Evolutionary conservation across 2,888 invertebrate species (phyloP).

Genomic region (Cephus pygmeus): DNA sequence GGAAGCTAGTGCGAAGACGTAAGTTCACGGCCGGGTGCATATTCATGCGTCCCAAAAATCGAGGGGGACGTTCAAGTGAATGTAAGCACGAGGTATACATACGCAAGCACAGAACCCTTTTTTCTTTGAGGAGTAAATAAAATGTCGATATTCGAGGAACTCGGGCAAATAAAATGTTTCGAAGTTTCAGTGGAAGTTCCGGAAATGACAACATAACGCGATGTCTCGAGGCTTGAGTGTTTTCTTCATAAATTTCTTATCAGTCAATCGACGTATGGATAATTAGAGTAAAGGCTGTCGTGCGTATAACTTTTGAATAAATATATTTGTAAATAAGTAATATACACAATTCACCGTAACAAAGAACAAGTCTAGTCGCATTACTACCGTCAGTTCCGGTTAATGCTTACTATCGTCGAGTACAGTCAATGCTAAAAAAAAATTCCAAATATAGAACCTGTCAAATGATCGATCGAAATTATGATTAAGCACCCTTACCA

Average conservation of each 20-base stretch:
- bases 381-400: background rate
- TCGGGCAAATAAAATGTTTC: background rate
- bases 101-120: background rate
- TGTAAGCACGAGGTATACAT: background rate
- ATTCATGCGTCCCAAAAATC: conserved; percentile 33
- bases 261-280: background rate
- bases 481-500: background rate
- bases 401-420: background rate
- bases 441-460: background rate
- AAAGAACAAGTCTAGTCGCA: background rate
- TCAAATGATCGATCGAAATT: background rate
- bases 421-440: background rate
- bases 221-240: background rate
- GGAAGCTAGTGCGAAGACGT: conserved; percentile 14
- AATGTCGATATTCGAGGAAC: background rate
- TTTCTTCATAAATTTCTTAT: background rate
- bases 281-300: background rate
- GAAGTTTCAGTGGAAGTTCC: background rate
- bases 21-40: conserved; percentile 24
- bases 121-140: background rate
- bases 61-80: conserved; percentile 2
- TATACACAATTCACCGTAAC: background rate
- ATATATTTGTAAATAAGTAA: background rate
- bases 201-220: background rate
- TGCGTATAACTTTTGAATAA: no score